Evolutionary conservation across 2,113 vertebrate species (phyloP).

Genomic region (Plectropomus leopardus): DNA sequence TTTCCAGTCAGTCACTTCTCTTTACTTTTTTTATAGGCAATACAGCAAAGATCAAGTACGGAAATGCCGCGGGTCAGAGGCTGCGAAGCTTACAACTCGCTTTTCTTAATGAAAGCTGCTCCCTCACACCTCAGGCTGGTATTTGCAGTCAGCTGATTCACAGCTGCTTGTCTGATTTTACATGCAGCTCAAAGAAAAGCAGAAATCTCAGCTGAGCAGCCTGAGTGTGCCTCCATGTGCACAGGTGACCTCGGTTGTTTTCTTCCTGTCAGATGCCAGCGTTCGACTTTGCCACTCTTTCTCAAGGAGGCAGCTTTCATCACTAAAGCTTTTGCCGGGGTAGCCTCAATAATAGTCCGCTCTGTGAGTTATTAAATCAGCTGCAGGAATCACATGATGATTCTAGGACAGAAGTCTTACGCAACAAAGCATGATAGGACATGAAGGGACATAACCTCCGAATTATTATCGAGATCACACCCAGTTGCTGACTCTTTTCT

Average conservation of each 20-base stretch:
- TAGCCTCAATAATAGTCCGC: not conserved
- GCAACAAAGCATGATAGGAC: constrained; percentile 17
- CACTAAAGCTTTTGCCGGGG: not conserved
- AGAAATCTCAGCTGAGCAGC: not conserved
- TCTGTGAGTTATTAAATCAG: not conserved
- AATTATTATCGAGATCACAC: not conserved
- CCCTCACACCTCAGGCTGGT: constrained; percentile 61
- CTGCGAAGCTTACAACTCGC: not conserved
- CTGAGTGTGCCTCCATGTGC: too few species aligned
- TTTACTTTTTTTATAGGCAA: not conserved
- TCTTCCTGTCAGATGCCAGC: not conserved
- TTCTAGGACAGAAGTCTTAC: not conserved
- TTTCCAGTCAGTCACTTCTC: not conserved
- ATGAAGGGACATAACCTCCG: not conserved
- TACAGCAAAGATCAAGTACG: not conserved
- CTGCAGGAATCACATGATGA: constrained; percentile 25
- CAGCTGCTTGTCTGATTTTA: constrained; percentile 61
- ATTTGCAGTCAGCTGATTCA: constrained; percentile 76
- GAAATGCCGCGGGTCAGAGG: not conserved
- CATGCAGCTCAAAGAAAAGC: constrained; percentile 22
- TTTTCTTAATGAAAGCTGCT: constrained; percentile 17
- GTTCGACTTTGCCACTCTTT: not conserved
- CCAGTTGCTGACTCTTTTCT: not conserved
- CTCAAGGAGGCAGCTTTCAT: constrained; percentile 17
- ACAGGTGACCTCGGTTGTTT: not conserved